phyloP scores from a whole-genome alignment of 2,797 vertebrate genomes.

The Bovichtus variegatus region DNA sequence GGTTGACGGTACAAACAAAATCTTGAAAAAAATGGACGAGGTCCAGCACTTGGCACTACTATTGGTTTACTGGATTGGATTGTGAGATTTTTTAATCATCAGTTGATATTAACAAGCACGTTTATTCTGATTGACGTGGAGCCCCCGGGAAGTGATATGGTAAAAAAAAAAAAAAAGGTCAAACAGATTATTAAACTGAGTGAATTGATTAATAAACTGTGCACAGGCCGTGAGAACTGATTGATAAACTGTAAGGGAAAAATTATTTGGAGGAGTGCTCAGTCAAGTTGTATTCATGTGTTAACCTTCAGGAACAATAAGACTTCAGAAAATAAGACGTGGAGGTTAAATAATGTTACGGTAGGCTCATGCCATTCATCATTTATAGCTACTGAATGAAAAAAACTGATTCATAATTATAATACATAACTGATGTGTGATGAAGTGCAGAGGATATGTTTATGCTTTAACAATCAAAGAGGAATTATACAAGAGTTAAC shows the following conservation, averaged over 20 bases:
- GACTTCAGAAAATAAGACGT: background rate
- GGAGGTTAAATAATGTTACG: background rate
- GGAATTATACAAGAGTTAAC: background rate
- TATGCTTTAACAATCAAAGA: background rate
- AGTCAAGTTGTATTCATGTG: no score
- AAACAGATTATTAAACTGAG: no score
- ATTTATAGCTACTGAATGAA: background rate
- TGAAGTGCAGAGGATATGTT: background rate
- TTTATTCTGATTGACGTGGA: no score
- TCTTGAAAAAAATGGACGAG: background rate
- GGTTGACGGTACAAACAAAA: background rate
- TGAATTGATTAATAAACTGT: no score
- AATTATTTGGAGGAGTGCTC: no score
- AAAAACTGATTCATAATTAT: background rate
- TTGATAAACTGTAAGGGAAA: no score
- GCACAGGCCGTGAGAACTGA: no score
- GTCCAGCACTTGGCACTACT: background rate
- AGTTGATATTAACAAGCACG: no score
- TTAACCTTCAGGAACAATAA: background rate
- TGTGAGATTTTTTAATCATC: no score
- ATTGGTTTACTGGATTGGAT: background rate
- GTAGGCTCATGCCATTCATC: background rate
- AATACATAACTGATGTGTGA: background rate
- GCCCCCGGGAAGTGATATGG: no score
- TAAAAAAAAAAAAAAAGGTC: no score